A percentile compares a stretch with the other conserved stretches of the same genome.
These are phyloP conservation scores for Rhabditophanes sp. DNA, from an alignment of 2,888 invertebrate species.

Conservation along the genomic window DNA sequence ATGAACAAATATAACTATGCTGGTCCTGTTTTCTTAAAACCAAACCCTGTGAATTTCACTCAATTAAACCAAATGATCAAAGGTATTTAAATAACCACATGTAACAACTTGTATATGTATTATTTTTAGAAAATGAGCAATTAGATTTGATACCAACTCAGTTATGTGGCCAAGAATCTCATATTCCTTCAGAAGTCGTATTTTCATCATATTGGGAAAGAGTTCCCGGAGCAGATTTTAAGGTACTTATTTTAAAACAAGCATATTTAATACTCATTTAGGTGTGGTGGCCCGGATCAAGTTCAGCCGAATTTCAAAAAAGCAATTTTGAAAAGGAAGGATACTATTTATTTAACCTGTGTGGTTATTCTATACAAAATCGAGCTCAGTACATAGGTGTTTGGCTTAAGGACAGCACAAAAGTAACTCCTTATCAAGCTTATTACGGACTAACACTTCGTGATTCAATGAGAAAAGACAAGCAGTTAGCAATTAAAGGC, in stretches of 20 bases:
- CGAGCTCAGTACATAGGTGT: slow-evolving; percentile 31
- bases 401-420: slow-evolving; percentile 31
- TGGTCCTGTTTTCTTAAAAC: slow-evolving; percentile 41
- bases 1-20: slow-evolving; percentile 40
- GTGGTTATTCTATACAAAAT: slow-evolving; percentile 26
- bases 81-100: neutral
- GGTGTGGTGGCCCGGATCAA: slow-evolving; percentile 42
- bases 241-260: slow-evolving; percentile 13
- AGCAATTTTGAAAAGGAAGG: slow-evolving; percentile 31
- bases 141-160: slow-evolving; percentile 38
- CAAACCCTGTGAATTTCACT: slow-evolving; percentile 19
- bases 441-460: slow-evolving; percentile 36
- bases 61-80: neutral
- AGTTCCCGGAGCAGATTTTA: slow-evolving; percentile 29
- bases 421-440: slow-evolving; percentile 29
- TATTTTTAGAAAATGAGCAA: slow-evolving; percentile 34
- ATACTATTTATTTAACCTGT: slow-evolving; percentile 30
- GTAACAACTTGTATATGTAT: too few relatives aligned
- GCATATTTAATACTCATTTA: slow-evolving; percentile 8
- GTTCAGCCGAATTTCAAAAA: slow-evolving; percentile 32
- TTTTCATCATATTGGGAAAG: slow-evolving; percentile 41
- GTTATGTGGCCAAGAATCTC: slow-evolving; percentile 38
- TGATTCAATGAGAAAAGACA: slow-evolving; percentile 32
- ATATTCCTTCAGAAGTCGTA: slow-evolving; percentile 23
- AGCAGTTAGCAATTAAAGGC: slow-evolving; percentile 13